These are phyloP conservation scores for Paraplagusia blochii DNA, from an alignment of 2,113 vertebrate genomes.

Conservation along the genomic window DNA sequence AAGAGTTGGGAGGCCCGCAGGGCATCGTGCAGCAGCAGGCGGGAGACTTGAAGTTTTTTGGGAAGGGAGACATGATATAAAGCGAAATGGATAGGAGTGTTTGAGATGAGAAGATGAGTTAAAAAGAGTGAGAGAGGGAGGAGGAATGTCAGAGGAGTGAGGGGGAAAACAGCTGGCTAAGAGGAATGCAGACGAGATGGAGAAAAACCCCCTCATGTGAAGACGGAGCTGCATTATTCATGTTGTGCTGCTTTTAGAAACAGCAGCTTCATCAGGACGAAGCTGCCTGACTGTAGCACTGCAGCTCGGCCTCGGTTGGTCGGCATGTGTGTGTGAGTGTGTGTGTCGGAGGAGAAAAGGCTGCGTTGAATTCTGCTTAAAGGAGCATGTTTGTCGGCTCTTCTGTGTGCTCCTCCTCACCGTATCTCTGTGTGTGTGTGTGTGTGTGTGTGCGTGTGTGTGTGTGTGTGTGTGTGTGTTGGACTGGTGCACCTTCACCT, in stretches of 20 bases:
- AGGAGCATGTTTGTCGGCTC: slow-evolving; percentile 48
- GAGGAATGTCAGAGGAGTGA: slow-evolving; percentile 45
- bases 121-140: slow-evolving; percentile 41
- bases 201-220: slow-evolving; percentile 64
- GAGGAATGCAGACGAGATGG: slow-evolving; percentile 55
- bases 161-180: slow-evolving; percentile 65
- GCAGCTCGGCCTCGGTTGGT: no score
- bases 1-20: slow-evolving; percentile 1
- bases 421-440: slow-evolving; percentile 4
- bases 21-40: slow-evolving; percentile 17
- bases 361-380: slow-evolving; percentile 40
- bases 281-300: slow-evolving; percentile 67
- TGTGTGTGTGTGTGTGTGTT: slow-evolving; percentile 45
- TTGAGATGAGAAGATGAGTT: slow-evolving; percentile 52
- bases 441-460: slow-evolving; percentile 20
- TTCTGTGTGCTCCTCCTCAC: slow-evolving; percentile 34
- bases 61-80: slow-evolving; percentile 28
- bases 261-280: slow-evolving; percentile 79
- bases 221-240: slow-evolving; percentile 81
- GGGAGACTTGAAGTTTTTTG: slow-evolving; percentile 16
- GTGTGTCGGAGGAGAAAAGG: not conserved
- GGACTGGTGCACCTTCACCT: slow-evolving; percentile 72
- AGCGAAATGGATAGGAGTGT: slow-evolving; percentile 45
- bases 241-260: slow-evolving; percentile 80
- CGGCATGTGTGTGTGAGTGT: slow-evolving; percentile 17